These are phyloP conservation scores for Aplysia californica DNA, from an alignment of 1,140 invertebrate genomes.

Conservation along the genomic window DNA sequence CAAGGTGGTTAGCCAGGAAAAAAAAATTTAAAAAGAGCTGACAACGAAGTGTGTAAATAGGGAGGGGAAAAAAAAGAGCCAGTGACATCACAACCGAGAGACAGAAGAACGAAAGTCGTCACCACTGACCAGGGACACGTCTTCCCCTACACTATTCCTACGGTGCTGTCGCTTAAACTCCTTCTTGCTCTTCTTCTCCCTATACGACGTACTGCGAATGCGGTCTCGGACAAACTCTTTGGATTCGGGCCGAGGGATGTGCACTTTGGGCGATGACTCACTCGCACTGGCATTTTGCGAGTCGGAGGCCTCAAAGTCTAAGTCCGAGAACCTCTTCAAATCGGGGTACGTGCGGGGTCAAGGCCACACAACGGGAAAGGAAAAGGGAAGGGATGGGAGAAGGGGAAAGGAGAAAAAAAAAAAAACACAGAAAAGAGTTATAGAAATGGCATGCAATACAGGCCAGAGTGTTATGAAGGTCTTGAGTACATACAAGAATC, in stretches of 20 bases:
- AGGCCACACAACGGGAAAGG: too few relatives aligned
- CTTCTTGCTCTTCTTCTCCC: conserved; percentile 64
- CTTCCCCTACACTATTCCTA: conserved; percentile 57
- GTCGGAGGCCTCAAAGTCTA: background rate
- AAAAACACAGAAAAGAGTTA: conserved; percentile 1
- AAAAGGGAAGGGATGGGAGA: too few relatives aligned
- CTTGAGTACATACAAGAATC: too few relatives aligned
- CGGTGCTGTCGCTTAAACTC: conserved; percentile 56
- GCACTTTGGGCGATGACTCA: conserved; percentile 44
- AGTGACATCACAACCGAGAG: background rate
- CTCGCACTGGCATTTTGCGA: conserved; percentile 16
- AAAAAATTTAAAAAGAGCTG: too few relatives aligned
- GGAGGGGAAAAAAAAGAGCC: background rate
- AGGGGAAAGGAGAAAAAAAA: conserved; percentile 3
- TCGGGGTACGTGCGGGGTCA: too few relatives aligned
- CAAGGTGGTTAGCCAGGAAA: too few relatives aligned
- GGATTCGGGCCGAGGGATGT: conserved; percentile 34
- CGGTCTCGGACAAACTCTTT: conserved; percentile 53
- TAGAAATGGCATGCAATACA: background rate
- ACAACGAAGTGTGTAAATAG: background rate
- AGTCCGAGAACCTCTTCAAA: background rate
- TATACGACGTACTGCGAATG: conserved; percentile 57
- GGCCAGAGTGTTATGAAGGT: too few relatives aligned
- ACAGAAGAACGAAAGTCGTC: too few relatives aligned
- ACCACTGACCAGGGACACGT: conserved; percentile 52